Base-by-base conservation (phyloP, 2,797 vertebrate species). In the Parauchenoglanis punctatus region DNA sequence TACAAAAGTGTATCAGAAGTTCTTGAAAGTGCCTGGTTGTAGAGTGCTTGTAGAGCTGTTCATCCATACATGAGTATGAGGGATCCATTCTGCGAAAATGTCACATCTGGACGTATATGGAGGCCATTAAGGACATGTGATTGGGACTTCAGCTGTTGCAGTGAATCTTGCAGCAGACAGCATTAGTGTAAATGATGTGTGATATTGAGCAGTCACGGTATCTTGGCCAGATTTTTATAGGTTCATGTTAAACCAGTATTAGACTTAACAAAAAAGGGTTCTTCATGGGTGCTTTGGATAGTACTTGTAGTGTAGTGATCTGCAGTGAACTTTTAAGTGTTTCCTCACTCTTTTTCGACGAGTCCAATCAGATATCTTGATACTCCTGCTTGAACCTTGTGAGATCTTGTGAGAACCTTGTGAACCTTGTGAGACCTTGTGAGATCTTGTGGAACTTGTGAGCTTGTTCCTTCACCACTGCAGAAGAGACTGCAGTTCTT, bases 141-240 rank as follows among this genome's bases (percentile, higher is more conserved):
- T 20, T n/a, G 1, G 46, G 72, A 75, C 40, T 76, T 44, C 46
- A 76, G 73, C 73, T 76, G 73, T 76, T 76, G 73, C 73, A n/a
- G 23, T 52, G 73, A 76, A 76, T 76, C 73, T 52, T 76, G 25
- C 25, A 52, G 73, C 46, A 49, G 72, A 25, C 4, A 49, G 72
- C 44, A 25, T 12, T 75, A 17, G 15, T 68, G 67, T 35, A 68
- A 68, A 35, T 3, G 12, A 12, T 6, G 23, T 49, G 44, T 46
- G 40, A 73, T 46, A 23, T 44, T 25, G 68, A 44, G 70, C 1
- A 7, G 1, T 46, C 23, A 31, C 28, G 67, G 13, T 13, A 17
- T 17, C 65, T 68, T 23, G 40, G 23, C 20, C 72, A 49, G 25
- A 25, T 75, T 52, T 23, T n/a, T 1, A 13, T 52, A 25, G 46